These are phyloP conservation scores for Irena cyanogastra DNA, from an alignment of 2,113 vertebrate genomes.

Conservation along the genomic window DNA sequence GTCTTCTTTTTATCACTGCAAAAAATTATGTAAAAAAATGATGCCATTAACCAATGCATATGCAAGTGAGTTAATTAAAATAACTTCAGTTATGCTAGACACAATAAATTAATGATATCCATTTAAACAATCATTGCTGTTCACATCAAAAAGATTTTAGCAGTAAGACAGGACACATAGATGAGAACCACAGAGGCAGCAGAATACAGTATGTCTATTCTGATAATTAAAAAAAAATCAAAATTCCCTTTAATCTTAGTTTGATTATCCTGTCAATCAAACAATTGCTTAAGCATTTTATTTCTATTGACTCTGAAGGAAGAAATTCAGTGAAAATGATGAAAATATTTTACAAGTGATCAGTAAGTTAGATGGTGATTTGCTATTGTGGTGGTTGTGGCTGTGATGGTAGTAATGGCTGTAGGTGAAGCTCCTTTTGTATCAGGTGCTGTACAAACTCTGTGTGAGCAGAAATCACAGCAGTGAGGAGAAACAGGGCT, in stretches of 20 bases:
- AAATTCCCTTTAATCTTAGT: conserved; percentile 50
- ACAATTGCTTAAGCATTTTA: not conserved
- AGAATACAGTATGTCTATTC: not conserved
- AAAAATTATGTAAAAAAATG: conserved; percentile 47
- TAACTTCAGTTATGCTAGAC: conserved; percentile 33
- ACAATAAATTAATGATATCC: conserved; percentile 49
- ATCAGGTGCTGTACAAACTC: not conserved
- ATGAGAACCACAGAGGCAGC: not conserved
- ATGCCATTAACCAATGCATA: not conserved
- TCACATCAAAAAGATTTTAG: conserved; percentile 57
- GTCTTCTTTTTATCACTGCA: conserved; percentile 15
- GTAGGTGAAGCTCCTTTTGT: not conserved
- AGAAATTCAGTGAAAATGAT: conserved; percentile 4
- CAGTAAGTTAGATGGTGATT: not conserved
- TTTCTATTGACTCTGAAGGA: conserved; percentile 29
- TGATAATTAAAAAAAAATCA: not conserved
- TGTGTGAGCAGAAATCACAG: not conserved
- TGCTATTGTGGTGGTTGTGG: not conserved
- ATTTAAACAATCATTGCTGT: conserved; percentile 33
- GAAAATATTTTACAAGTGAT: not conserved
- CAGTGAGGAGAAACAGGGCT: not conserved
- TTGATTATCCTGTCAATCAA: conserved; percentile 49
- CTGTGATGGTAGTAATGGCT: not conserved
- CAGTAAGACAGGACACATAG: not conserved
- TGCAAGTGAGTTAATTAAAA: conserved; percentile 60